Conservation (phyloP, 35 echinoderm and acorn worm genomes). For the Apostichopus japonicus region DNA sequence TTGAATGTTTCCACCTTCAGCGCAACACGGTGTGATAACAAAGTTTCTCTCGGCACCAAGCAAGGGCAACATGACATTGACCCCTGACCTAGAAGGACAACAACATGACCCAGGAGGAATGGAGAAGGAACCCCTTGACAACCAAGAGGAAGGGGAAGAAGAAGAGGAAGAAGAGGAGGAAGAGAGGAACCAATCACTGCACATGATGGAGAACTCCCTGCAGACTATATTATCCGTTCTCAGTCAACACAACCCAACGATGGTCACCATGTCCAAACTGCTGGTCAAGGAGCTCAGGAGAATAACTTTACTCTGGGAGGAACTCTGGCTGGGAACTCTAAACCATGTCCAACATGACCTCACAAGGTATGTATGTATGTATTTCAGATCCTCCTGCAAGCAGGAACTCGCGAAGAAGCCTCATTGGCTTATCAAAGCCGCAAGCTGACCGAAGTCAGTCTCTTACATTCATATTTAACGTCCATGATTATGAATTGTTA, state of each 20-base stretch:
- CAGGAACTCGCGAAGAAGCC: too few species aligned
- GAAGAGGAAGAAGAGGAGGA: slow-evolving; percentile 69
- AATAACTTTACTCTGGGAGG: slow-evolving; percentile 95
- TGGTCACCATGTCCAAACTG: slow-evolving; percentile 76
- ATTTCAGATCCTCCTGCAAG: too few species aligned
- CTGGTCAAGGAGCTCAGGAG: slow-evolving; percentile 88
- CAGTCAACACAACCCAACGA: slow-evolving; percentile 73
- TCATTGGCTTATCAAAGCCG: too few species aligned
- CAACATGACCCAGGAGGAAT: slow-evolving; percentile 37
- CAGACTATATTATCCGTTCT: slow-evolving; percentile 73
- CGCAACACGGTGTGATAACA: slow-evolving; percentile 38
- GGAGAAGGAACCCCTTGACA: not conserved
- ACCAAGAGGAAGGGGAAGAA: not conserved
- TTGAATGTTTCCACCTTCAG: not conserved
- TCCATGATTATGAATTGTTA: too few species aligned
- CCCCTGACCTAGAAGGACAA: slow-evolving; percentile 14
- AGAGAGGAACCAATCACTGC: slow-evolving; percentile 77
- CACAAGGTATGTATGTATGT: slow-evolving; percentile 63
- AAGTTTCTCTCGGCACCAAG: slow-evolving; percentile 14
- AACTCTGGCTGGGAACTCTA: slow-evolving; percentile 93
- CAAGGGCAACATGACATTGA: slow-evolving; percentile 32
- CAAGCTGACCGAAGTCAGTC: too few species aligned
- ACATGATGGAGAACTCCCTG: slow-evolving; percentile 88
- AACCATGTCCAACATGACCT: slow-evolving; percentile 91
- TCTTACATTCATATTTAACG: too few species aligned